phyloP scores from a whole-genome alignment of 1,140 invertebrate species.

The Teleogryllus occipitalis region DNA sequence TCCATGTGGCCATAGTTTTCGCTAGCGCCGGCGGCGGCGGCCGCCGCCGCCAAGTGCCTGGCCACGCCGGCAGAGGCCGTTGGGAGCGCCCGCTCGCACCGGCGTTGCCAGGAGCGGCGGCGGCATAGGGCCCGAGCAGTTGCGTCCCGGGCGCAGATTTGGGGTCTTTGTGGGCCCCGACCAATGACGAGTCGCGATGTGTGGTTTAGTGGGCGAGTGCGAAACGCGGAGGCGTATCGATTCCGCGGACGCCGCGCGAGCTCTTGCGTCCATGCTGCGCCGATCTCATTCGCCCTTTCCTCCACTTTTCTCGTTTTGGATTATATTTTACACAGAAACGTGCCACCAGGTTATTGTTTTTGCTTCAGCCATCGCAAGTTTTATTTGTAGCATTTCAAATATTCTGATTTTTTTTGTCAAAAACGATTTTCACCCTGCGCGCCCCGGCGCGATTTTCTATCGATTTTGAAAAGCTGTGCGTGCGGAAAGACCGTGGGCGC shows the following conservation, averaged over 20 bases:
- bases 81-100: not conserved
- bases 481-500: no score
- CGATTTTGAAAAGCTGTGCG: no score
- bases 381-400: no score
- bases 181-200: not conserved
- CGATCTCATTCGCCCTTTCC: not conserved
- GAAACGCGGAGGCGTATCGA: not conserved
- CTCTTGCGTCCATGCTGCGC: not conserved
- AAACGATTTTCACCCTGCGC: no score
- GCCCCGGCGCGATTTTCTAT: no score
- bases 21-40: not conserved
- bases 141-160: not conserved
- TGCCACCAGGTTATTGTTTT: no score
- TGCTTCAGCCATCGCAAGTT: no score
- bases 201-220: not conserved
- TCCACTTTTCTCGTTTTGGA: no score
- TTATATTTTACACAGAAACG: no score
- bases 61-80: not conserved
- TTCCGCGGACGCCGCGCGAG: not conserved
- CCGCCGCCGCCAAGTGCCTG: not conserved
- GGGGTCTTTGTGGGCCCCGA: slow-evolving; percentile 2
- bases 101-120: not conserved
- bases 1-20: not conserved
- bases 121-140: not conserved
- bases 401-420: no score